Percentiles rank a stretch among this genome's conserved stretches.
Conservation (phyloP, 2,113 vertebrate species). For the Pholis gunnellus region DNA sequence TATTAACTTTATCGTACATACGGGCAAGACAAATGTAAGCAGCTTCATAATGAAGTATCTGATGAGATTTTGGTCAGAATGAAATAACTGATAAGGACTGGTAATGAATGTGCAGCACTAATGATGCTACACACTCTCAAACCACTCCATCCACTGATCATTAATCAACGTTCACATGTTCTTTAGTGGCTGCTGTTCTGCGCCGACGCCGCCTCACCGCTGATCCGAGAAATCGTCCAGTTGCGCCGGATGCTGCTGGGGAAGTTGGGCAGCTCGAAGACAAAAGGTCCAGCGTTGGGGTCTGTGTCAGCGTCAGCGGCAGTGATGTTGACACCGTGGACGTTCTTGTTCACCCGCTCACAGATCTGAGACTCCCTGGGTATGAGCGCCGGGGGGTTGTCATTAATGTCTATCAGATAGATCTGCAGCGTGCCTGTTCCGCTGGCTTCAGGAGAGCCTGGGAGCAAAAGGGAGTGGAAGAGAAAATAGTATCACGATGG, state of each 20-base stretch:
- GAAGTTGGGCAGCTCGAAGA: slow-evolving; percentile 92
- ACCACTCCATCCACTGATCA: not conserved
- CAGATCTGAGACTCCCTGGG: slow-evolving; percentile 96
- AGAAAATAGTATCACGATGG: slow-evolving; percentile 45
- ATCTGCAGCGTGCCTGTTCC: slow-evolving; percentile 96
- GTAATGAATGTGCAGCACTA: not conserved
- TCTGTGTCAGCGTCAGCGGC: slow-evolving; percentile 92
- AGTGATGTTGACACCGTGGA: slow-evolving; percentile 94
- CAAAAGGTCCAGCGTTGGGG: slow-evolving; percentile 94
- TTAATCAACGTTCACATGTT: not conserved
- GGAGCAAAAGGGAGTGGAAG: slow-evolving; percentile 1
- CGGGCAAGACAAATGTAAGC: not conserved
- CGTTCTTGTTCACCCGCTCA: slow-evolving; percentile 86
- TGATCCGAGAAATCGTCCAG: slow-evolving; percentile 95
- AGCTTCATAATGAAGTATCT: not conserved
- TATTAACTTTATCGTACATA: not conserved
- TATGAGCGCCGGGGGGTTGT: slow-evolving; percentile 93
- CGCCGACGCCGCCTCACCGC: slow-evolving; percentile 84
- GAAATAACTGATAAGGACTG: not conserved
- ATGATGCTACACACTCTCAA: not conserved
- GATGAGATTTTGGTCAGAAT: not conserved
- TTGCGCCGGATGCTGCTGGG: slow-evolving; percentile 92
- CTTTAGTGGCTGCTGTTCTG: not conserved
- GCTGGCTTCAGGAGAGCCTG: slow-evolving; percentile 92
- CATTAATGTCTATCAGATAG: slow-evolving; percentile 97